Conservation (phyloP, 2,113 vertebrate species). For the Fregetta grallaria region DNA sequence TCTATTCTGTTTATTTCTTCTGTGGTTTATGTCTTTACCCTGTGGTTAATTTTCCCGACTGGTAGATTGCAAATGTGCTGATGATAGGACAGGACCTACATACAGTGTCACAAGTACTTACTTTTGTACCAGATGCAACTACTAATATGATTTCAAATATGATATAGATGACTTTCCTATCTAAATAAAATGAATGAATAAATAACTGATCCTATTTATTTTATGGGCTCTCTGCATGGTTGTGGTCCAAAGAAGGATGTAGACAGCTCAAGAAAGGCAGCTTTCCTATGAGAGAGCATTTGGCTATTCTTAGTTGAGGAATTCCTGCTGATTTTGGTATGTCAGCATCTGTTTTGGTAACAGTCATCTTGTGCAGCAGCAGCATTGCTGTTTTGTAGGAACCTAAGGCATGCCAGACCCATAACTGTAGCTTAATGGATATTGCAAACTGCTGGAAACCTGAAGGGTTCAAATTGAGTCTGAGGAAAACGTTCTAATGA, state of each 20-base stretch:
- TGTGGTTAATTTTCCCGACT: neutral
- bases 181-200: neutral
- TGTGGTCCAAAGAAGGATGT: neutral
- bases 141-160: neutral
- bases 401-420: neutral
- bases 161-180: neutral
- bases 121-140: neutral
- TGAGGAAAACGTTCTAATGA: neutral
- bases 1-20: neutral
- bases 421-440: neutral
- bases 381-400: neutral
- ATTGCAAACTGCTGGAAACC: neutral
- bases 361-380: neutral
- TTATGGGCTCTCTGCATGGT: accelerated
- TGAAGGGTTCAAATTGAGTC: neutral
- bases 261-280: neutral
- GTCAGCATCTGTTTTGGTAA: slow-evolving; percentile 8
- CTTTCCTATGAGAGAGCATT: neutral
- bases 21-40: neutral
- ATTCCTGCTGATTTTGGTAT: slow-evolving; percentile 28
- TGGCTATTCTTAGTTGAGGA: neutral
- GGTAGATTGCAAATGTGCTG: neutral
- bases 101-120: neutral
- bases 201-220: neutral
- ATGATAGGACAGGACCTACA: neutral